These are phyloP conservation scores for Orthosia incerta DNA, from an alignment of 2,888 invertebrate genomes.

Conservation along the genomic window DNA sequence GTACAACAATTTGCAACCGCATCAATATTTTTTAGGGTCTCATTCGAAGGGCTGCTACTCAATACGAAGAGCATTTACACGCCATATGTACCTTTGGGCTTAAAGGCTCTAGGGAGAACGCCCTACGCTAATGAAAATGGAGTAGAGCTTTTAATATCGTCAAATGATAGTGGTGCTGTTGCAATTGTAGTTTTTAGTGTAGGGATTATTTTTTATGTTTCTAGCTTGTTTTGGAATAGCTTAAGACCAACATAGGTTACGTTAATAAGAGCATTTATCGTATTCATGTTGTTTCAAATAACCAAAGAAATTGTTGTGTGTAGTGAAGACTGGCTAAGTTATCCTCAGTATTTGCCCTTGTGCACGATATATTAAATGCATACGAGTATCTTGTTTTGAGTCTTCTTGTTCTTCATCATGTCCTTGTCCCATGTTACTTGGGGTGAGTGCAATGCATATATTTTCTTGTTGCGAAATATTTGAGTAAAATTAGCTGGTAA, in stretches of 20 bases:
- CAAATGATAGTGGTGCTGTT: slow-evolving; percentile 63
- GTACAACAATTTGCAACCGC: slow-evolving; percentile 70
- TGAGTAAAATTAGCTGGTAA: neutral
- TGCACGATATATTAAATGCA: neutral
- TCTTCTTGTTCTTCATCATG: too few species aligned
- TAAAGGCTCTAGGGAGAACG: slow-evolving; percentile 79
- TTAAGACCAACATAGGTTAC: neutral
- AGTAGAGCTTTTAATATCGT: slow-evolving; percentile 70
- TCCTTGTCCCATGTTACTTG: too few species aligned
- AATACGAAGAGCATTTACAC: slow-evolving; percentile 89
- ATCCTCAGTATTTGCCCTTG: too few species aligned
- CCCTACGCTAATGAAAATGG: slow-evolving; percentile 82
- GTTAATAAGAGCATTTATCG: neutral
- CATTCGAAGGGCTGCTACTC: slow-evolving; percentile 72
- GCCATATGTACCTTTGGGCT: slow-evolving; percentile 89
- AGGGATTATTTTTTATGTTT: slow-evolving; percentile 38
- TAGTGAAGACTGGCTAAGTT: too few species aligned
- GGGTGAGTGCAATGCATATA: too few species aligned
- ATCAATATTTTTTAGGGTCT: slow-evolving; percentile 72
- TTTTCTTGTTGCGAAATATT: too few species aligned
- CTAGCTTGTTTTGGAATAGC: neutral
- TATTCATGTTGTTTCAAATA: neutral
- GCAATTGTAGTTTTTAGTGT: slow-evolving; percentile 34
- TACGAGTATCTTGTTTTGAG: too few species aligned
- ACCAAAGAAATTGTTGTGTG: neutral